Conservation (phyloP, 1,140 invertebrate genomes). For the Ceratina calcarata region DNA sequence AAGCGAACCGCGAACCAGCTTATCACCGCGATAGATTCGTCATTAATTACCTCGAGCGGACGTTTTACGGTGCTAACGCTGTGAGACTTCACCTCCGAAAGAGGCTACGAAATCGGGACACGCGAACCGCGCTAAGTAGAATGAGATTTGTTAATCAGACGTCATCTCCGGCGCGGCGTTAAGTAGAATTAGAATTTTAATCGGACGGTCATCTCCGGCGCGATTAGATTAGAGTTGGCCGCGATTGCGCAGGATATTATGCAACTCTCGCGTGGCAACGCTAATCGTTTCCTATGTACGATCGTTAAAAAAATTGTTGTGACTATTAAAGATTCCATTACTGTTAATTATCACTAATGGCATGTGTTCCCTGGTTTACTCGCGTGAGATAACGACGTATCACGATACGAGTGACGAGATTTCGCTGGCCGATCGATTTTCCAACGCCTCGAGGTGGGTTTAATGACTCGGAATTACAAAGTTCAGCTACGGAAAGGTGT, state of each 20-base stretch:
- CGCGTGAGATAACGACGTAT: too few species aligned
- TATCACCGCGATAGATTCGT: constrained; percentile 39
- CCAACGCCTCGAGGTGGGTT: not conserved
- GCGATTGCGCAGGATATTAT: constrained; percentile 3
- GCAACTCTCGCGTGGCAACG: constrained; percentile 20
- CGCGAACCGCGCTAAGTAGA: too few species aligned
- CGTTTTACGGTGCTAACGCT: not conserved
- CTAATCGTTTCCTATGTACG: constrained; percentile 1
- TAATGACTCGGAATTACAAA: not conserved
- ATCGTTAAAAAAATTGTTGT: not conserved
- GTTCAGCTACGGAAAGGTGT: not conserved
- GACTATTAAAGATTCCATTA: not conserved
- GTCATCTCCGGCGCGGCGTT: not conserved
- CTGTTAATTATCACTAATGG: constrained; percentile 5
- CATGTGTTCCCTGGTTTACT: too few species aligned
- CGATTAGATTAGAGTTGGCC: constrained; percentile 20
- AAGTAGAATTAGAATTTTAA: constrained; percentile 13
- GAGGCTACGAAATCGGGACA: too few species aligned
- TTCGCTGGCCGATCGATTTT: not conserved
- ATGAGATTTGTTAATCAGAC: too few species aligned
- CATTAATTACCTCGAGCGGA: constrained; percentile 9
- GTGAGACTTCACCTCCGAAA: too few species aligned
- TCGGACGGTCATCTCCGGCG: not conserved
- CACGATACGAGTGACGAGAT: not conserved
- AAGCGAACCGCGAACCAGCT: not conserved